Evolutionary conservation across 2,113 vertebrate genomes (phyloP).

Genomic region (Psilopsiagon aurifrons): DNA sequence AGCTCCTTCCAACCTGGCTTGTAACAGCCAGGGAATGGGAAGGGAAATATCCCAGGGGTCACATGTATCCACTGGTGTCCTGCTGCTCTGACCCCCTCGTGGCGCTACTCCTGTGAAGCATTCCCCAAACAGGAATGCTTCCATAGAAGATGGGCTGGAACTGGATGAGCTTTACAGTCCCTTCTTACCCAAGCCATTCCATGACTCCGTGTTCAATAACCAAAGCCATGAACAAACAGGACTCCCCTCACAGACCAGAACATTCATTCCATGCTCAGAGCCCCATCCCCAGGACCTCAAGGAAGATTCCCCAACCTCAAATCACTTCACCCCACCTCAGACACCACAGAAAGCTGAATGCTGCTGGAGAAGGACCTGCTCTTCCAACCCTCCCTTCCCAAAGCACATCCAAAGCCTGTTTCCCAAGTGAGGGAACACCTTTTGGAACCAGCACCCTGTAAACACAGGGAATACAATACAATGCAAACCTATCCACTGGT

Average conservation of each 20-base stretch:
- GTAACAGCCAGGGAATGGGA: neutral
- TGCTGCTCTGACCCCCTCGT: neutral
- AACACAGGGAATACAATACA: neutral
- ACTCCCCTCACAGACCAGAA: neutral
- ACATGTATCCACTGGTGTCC: neutral
- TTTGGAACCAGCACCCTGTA: neutral
- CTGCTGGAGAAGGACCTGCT: neutral
- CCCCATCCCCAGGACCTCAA: neutral
- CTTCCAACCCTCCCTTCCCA: neutral
- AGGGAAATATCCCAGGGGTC: neutral
- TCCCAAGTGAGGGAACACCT: neutral
- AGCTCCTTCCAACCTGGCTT: neutral
- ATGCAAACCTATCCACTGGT: neutral
- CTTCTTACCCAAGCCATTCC: neutral
- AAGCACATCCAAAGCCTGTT: neutral
- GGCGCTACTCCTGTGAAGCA: neutral
- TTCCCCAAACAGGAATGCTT: neutral
- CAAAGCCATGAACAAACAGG: neutral
- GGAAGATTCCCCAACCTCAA: neutral
- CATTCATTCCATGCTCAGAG: neutral
- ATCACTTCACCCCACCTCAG: neutral
- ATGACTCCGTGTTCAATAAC: neutral
- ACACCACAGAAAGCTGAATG: neutral
- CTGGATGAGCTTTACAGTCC: neutral
- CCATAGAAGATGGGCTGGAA: neutral